Evolutionary conservation across 35 echinoderm and acorn worm genomes (phyloP), one percentile per base, ranked within the genome.

Genomic region (Heliocidaris tuberculata): DNA sequence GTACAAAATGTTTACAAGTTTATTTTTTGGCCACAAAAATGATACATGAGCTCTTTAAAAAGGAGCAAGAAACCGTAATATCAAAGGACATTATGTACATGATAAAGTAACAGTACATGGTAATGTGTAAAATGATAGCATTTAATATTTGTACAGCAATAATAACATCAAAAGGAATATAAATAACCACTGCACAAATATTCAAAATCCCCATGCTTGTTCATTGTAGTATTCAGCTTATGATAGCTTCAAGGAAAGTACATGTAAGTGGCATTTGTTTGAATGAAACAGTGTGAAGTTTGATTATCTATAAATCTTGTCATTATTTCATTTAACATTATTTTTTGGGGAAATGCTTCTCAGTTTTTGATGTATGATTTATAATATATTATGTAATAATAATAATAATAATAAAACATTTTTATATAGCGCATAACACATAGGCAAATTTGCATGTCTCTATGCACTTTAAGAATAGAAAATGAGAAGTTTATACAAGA

Each of bases 1-100:
- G 15, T 78, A 78, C 65, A 78, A 78, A 78, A 27, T 21, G 65
- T 78, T 78, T 78, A 19, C 65, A 27, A 27, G 10, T 56, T 78
- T 78, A 78, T 78, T 78, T 42, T 78, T 78, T 78, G 65, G 65
- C 65, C 65, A 78, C 65, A 78, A 78, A 78, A n/a, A 78, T 78
- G 65, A 78, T 78, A 19, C 65, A 78, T 60, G 59, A 15, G 59
- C 65, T 19, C 21, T 24, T 78, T 78, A 27, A 78, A 21, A 78
- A 78, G 21, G 65, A 78, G 27, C 65, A 24, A n/a, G 65, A 78
- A 8, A 78, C 27, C 27, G 65, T 78, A 2, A 27, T 78, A 78
- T 78, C 17, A 78, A 78, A 78, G 65, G 65, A 78, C 65, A 78
- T 78, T 6, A 78, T 78, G 21, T 78, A 78, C 65, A 78, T 78